Evolutionary conservation across 2,797 vertebrate species (phyloP).

Genomic region (Arnoldichthys spilopterus): DNA sequence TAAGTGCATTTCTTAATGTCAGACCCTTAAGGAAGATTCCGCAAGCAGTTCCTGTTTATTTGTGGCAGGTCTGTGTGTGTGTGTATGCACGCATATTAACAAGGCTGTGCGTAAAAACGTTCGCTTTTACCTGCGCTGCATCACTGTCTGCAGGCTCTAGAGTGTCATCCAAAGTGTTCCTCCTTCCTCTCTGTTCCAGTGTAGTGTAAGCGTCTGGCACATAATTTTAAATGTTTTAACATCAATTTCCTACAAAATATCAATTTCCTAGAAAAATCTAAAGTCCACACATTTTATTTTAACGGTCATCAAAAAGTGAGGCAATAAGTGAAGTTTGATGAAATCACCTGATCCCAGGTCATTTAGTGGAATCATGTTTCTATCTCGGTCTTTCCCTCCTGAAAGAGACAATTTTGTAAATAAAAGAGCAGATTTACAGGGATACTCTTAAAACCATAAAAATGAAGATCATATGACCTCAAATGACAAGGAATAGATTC

Average conservation of each 20-base stretch:
- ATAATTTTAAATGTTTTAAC: no score
- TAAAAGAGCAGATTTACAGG: slow-evolving; percentile 8
- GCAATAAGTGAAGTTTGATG: not conserved
- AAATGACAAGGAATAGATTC: no score
- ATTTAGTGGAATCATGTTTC: slow-evolving; percentile 94
- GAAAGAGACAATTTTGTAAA: slow-evolving; percentile 39
- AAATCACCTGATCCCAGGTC: slow-evolving; percentile 89
- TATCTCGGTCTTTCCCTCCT: slow-evolving; percentile 88
- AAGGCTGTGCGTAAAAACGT: slow-evolving; percentile 28
- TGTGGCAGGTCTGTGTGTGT: not conserved
- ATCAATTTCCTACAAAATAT: no score
- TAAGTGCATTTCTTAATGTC: slow-evolving; percentile 66
- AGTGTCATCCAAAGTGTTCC: slow-evolving; percentile 88
- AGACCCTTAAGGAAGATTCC: not conserved
- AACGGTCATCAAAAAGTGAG: not conserved
- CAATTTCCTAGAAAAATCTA: not conserved
- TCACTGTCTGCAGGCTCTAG: slow-evolving; percentile 87
- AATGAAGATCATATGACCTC: no score
- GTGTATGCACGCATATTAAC: not conserved
- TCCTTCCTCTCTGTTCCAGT: slow-evolving; percentile 89
- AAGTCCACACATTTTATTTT: not conserved
- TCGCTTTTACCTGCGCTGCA: slow-evolving; percentile 81
- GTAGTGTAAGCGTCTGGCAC: slow-evolving; percentile 85
- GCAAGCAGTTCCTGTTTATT: slow-evolving; percentile 65
- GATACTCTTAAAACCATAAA: no score